Evolutionary conservation across 2,113 vertebrate genomes (phyloP).

Genomic region (Apodemus sylvaticus): DNA sequence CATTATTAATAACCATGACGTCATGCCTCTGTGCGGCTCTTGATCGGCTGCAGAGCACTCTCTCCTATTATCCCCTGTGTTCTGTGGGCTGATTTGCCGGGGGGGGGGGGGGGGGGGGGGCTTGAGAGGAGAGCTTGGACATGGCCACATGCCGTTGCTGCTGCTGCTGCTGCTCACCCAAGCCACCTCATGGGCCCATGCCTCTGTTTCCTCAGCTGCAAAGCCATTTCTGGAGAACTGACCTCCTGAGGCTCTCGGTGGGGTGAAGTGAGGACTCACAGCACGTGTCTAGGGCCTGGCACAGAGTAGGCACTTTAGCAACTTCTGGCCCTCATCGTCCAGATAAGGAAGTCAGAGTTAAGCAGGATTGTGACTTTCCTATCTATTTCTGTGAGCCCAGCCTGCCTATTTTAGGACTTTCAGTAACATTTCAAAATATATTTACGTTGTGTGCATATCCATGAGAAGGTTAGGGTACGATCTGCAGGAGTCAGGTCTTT

Average conservation of each 20-base stretch:
- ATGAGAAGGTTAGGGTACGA: not conserved
- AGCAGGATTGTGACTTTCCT: not conserved
- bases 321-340: not conserved
- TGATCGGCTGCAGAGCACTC: constrained; percentile 70
- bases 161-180: not conserved
- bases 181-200: not conserved
- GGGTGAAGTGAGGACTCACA: not conserved
- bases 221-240: not conserved
- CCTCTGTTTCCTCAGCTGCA: not conserved
- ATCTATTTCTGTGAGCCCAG: not conserved
- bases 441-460: not conserved
- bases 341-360: not conserved
- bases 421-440: not conserved
- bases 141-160: not conserved
- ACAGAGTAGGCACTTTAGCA: not conserved
- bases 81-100: constrained; percentile 59
- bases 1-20: constrained; percentile 83
- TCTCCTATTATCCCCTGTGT: constrained; percentile 65
- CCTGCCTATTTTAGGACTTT: not conserved
- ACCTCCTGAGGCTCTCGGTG: not conserved
- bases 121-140: not conserved
- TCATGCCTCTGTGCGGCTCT: constrained; percentile 75
- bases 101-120: not conserved
- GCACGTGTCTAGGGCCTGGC: not conserved
- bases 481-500: not conserved